phyloP scores from a whole-genome alignment of 2,797 vertebrate genomes.

The Leptatherina wallacei region DNA sequence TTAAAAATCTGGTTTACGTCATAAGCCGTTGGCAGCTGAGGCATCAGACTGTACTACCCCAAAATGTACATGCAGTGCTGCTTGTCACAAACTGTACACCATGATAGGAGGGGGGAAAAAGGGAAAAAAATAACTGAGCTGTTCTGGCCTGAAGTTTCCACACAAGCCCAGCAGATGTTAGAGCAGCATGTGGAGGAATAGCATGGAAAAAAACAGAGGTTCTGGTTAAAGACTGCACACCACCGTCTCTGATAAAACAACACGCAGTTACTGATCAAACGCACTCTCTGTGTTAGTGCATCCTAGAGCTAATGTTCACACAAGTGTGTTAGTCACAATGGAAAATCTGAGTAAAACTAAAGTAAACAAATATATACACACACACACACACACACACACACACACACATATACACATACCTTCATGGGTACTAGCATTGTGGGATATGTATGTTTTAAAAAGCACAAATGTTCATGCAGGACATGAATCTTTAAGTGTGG shows the following conservation, averaged over 20 bases:
- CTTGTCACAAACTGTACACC: slow-evolving; percentile 24
- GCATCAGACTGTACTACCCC: neutral
- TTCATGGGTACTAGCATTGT: neutral
- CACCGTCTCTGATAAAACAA: slow-evolving; percentile 46
- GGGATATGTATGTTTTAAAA: neutral
- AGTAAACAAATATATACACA: slow-evolving; percentile 39
- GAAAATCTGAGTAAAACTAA: slow-evolving; percentile 67
- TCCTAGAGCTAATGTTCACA: slow-evolving; percentile 78
- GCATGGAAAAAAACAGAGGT: slow-evolving; percentile 13
- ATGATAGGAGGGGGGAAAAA: neutral
- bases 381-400: slow-evolving; percentile 21
- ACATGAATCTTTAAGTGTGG: slow-evolving; percentile 51
- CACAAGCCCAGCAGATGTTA: slow-evolving; percentile 36
- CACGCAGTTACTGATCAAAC: slow-evolving; percentile 79
- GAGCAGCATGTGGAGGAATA: slow-evolving; percentile 19
- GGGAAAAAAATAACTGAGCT: slow-evolving; percentile 23
- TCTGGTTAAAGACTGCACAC: slow-evolving; percentile 48
- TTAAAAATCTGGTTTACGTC: slow-evolving; percentile 2
- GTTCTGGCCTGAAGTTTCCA: slow-evolving; percentile 29
- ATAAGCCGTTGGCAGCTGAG: neutral
- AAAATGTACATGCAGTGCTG: slow-evolving; percentile 6
- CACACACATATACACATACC: slow-evolving; percentile 14
- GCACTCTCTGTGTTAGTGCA: slow-evolving; percentile 17
- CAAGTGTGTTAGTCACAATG: slow-evolving; percentile 57
- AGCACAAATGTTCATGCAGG: slow-evolving; percentile 34